Base-by-base conservation (phyloP, 2,797 vertebrate species). In the Pygocentrus nattereri region DNA sequence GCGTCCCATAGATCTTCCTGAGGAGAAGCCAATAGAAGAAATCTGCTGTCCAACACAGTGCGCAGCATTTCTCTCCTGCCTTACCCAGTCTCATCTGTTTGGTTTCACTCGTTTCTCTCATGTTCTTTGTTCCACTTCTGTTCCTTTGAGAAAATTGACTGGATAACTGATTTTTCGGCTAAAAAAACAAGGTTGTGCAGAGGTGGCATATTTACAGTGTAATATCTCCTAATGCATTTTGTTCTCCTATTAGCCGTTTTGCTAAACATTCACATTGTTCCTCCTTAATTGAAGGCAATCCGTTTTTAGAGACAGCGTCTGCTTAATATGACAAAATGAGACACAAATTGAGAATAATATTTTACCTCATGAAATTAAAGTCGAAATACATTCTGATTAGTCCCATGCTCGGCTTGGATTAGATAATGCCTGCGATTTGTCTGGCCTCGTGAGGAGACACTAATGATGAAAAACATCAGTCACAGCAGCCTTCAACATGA, bases 351-450 rank as follows among this genome's bases (percentile, higher is more conserved):
- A 92, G 91, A 93, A 88, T 90, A 93, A 94, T 92, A 89, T 87
- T 82, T 90, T 86, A 92, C 83, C 85, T 87, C 84, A 90, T 94
- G 92, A 87, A 85, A 90, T 92, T 91, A 92, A 92, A 93, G 89
- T 89, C 90, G 87, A 92, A 89, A 92, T 93, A 90, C 77, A 89
- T 93, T 93, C 90, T 90, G 90, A 94, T 94, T 93, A 92, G 85
- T 87, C 85, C 89, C 78, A 84, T 87, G 85, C 86, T 90, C 87
- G 85, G 86, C 86, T 83, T 90, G 85, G 84, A 89, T 92, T 91
- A 91, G 89, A 88, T 87, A 92, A 92, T 91, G 86, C 86, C 85
- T 88, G 85, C 86, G 80, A 89, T 93, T 93, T 89, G 90, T 89
- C 85, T 85, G 81, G 87, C 21, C 84, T 81, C 74, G 79, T 85